Evolutionary conservation across 2,113 vertebrate genomes (phyloP), one percentile per base, ranked within the genome.

Genomic region (Condylura cristata): DNA sequence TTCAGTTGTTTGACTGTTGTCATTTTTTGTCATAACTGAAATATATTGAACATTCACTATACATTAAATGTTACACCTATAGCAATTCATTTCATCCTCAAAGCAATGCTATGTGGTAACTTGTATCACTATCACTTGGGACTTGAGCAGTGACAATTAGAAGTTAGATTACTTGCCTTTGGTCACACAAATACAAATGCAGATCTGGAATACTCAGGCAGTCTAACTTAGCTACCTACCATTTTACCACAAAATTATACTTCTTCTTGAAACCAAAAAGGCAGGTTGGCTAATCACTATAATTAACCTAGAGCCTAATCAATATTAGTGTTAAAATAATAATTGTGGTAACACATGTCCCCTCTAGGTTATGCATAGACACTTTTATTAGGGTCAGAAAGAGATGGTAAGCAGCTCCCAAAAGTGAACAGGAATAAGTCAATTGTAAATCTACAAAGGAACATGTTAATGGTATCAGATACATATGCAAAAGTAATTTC

Each of bases 1-100:
- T 76, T 46, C 37, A 85, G 22, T 63, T 86, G n/a, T 78, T 95
- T 93, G 26, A 65, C 63, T 84, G 84, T 70, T 56, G 24, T 61
- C 26, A 89, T 61, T 5, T 2, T 39, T 65, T 24, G 65, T 61
- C 28, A 72, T 74, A 87, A 81, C 4, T 76, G 51, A 90, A 84
- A 75, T 75, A 26, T 66, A 22, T 70, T 76, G 6, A 46, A 14
- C 30, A 72, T 6, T 78, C 74, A 61, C 6, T n/a, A 68, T 37
- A 28, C 58, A 1, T 28, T 70, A 84, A 89, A 26, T 6, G 53
- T 17, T 41, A 24, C 37, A 44, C 22, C 3, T 56, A 13, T 70
- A 72, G 83, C 16, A 44, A 74, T 63, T 28, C 4, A 60, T 71
- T 70, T 90, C 80, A 70, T 48, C 6, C 51, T 60, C 30, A 41